Evolutionary conservation across 1,140 invertebrate species (phyloP), one percentile per base, ranked within the genome.

Genomic region (Wasmannia auropunctata): DNA sequence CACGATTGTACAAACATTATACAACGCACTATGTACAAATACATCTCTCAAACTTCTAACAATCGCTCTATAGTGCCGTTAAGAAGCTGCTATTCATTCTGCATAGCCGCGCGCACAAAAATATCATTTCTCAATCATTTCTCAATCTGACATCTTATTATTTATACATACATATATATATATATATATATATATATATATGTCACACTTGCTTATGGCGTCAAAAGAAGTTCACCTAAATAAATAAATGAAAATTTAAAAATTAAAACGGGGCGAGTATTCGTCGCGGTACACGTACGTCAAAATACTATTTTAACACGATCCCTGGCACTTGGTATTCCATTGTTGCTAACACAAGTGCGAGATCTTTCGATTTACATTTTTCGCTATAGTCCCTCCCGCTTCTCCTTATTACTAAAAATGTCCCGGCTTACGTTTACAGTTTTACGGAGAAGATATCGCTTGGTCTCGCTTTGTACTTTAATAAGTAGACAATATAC

Each of bases 381-480:
- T n/a, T n/a, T n/a, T 46, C 70, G 28, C 37, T 86, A 56, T 37
- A n/a, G n/a, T 54, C 43, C 28, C 25, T 63, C 11, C 16, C 16
- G n/a, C n/a, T 69, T 46, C 19, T 79, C 51, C 76, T 84, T 76
- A 74, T 49, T 87, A 87, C 70, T 89, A 87, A 87, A n/a, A 85
- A 40, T 76, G 31, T 76, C 49, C 25, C 58, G 51, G n/a, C 43
- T 22, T 76, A 56, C 14, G 16, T 51, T n/a, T 70, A 80, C 54
- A 56, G 19, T n/a, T n/a, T n/a, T 34, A 62, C 25, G 60, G 77
- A 60, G 60, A 86, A 85, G 70, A 83, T 87, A 85, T 87, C 75
- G 56, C 34, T 65, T 91, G 87, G 87, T 91, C 90, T 88, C 70
- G 60, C 67, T 91, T 91, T 91, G 87, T 91, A 91, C 90, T 91